Evolutionary conservation across 1,140 invertebrate species (phyloP), one percentile per base, ranked within the genome.

Genomic region (Tetranychus urticae): DNA sequence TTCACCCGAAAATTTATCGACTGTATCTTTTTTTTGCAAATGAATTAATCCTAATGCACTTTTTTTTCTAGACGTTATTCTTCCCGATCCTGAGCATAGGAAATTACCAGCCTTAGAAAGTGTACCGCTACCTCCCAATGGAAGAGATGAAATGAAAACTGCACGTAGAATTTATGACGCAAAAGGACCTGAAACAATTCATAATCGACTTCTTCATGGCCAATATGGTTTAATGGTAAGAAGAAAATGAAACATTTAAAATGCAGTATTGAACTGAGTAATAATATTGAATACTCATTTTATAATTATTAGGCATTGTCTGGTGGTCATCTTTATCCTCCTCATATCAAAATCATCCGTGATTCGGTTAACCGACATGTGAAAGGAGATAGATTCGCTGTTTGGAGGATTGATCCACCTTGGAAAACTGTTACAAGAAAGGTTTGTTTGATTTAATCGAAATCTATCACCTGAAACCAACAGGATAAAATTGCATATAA

Each of bases 341-440:
- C 80, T 54, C 88, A 94, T 72, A 82, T 89, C 73, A 90, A 97
- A 75, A 83, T 89, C 80, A 79, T 90, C 31, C 79, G 92, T 69
- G 71, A 86, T 33, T 78, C 77, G 37, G 76, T 91, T 37, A 79
- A 81, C 54, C 75, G 82, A 56, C 82, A 83, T 66, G 78, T 97
- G 66, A 82, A 93, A 67, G 70, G 76, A 34, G 79, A 77, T 60
- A 87, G 84, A 80, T 97, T 96, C 79, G 88, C 89, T n/a, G 77
- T 91, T 37, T 99, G 90, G 90, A 77, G 94, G 66, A 75, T 98
- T 2, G 87, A 91, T 70, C 72, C 88, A 1, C 91, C 92, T 1
- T 98, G 93, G 92, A 88, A 96, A 70, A 83, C 92, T 12, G 72
- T 93, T 5, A 86, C 89, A 0, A 90, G 85, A 71, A 92, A 92